Evolutionary conservation across 2,113 vertebrate species (phyloP).

Genomic region (Centropristis striata): DNA sequence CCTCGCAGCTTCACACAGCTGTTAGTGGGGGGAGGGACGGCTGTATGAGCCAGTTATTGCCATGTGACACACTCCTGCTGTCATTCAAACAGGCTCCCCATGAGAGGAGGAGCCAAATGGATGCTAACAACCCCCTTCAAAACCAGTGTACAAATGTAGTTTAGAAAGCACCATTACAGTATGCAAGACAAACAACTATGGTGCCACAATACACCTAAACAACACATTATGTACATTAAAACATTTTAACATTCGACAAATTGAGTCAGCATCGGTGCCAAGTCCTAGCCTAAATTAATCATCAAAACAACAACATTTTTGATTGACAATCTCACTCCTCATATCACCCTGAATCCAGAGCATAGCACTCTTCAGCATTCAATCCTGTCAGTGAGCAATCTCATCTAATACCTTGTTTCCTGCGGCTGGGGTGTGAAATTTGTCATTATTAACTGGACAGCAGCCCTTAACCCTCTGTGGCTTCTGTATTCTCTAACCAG

Average conservation of each 20-base stretch:
- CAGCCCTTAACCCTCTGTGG: conserved; percentile 51
- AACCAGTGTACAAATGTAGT: conserved; percentile 35
- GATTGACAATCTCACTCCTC: conserved; percentile 29
- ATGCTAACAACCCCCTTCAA: conserved; percentile 56
- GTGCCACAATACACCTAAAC: background rate
- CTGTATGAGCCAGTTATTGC: conserved; percentile 18
- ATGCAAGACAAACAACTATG: conserved; percentile 7
- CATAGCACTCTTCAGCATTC: conserved; percentile 9
- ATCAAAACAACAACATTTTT: background rate
- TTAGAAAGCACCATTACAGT: conserved; percentile 9
- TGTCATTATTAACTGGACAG: conserved; percentile 63
- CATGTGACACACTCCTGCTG: conserved; percentile 48
- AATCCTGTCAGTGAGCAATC: conserved; percentile 28
- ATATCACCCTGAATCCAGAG: background rate
- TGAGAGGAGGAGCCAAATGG: conserved; percentile 30
- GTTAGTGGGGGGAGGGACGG: conserved; percentile 3
- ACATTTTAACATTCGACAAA: background rate
- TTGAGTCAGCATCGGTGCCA: background rate
- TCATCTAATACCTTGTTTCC: conserved; percentile 51
- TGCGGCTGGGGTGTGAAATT: conserved; percentile 48
- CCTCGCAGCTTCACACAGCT: conserved; percentile 36
- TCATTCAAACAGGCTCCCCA: conserved; percentile 41
- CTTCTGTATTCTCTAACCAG: conserved; percentile 28
- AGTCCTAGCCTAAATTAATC: conserved; percentile 26
- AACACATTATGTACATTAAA: background rate